phyloP scores from a whole-genome alignment of 2,888 invertebrate genomes.

The Spialia ferax region DNA sequence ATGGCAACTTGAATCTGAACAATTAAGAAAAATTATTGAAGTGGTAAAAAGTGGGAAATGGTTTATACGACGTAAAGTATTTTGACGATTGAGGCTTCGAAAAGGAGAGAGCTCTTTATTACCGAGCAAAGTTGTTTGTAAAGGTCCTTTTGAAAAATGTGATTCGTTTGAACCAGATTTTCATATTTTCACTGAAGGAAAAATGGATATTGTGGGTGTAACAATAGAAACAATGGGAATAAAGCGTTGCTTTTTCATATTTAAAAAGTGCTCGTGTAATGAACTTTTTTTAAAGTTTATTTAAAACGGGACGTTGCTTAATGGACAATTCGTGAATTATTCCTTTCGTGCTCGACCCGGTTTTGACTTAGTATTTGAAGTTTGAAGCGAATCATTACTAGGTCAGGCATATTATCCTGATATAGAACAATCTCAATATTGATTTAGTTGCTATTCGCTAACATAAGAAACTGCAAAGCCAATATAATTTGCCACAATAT shows the following conservation, averaged over 20 bases:
- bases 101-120: constrained; percentile 16
- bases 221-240: constrained; percentile 37
- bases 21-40: neutral
- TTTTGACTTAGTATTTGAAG: too few species aligned
- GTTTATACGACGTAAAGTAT: neutral
- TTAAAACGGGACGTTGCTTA: constrained; percentile 19
- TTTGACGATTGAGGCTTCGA: neutral
- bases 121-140: constrained; percentile 26
- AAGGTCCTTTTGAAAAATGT: constrained; percentile 28
- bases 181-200: constrained; percentile 36
- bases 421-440: too few species aligned
- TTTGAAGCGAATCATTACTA: too few species aligned
- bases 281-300: constrained; percentile 23
- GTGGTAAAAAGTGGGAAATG: neutral
- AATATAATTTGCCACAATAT: too few species aligned
- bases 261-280: constrained; percentile 36
- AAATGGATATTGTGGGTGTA: constrained; percentile 37
- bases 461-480: too few species aligned
- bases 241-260: constrained; percentile 34
- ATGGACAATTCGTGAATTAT: constrained; percentile 16
- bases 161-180: constrained; percentile 40
- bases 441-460: too few species aligned
- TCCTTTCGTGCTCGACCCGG: neutral
- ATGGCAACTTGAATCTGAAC: neutral
- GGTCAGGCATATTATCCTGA: too few species aligned